phyloP scores from a whole-genome alignment of 23 tunicate species.

The Halocynthia roretzi region DNA sequence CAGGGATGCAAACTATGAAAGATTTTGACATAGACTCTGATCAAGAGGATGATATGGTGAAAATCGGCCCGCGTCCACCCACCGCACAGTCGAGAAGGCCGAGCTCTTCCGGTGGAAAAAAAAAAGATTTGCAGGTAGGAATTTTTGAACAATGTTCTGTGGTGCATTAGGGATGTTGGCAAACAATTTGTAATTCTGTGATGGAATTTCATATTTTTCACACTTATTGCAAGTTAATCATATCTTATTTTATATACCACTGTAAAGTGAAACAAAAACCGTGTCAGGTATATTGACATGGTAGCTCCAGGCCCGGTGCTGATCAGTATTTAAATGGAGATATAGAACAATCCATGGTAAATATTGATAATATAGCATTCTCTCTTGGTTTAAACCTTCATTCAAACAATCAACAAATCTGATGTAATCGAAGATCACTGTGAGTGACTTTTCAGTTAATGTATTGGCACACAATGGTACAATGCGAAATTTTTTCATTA shows the following conservation, averaged over 20 bases:
- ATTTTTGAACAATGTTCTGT: slow-evolving; percentile 1
- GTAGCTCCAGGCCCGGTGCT: too few relatives aligned
- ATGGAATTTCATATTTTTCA: background rate
- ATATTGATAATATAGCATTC: too few relatives aligned
- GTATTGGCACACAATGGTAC: too few relatives aligned
- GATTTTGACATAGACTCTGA: slow-evolving; percentile 61
- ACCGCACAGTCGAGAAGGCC: slow-evolving; percentile 53
- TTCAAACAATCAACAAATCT: too few relatives aligned
- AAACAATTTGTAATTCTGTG: too few relatives aligned
- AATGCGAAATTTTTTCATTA: too few relatives aligned
- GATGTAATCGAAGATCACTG: too few relatives aligned
- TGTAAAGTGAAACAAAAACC: background rate
- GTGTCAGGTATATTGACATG: background rate
- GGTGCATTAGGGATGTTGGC: too few relatives aligned
- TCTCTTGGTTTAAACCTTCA: too few relatives aligned
- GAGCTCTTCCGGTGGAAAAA: slow-evolving; percentile 20
- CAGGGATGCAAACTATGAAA: slow-evolving; percentile 40
- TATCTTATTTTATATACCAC: background rate
- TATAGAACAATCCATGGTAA: too few relatives aligned
- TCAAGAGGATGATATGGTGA: slow-evolving; percentile 50
- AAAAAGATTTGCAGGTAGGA: slow-evolving; percentile 11
- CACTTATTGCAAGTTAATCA: background rate
- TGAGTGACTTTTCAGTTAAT: too few relatives aligned
- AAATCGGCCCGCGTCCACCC: slow-evolving; percentile 81
- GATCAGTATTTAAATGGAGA: too few relatives aligned